Evolutionary conservation across 2,113 vertebrate species (phyloP), one percentile per base, ranked within the genome.

Genomic region (Loxodonta africana): DNA sequence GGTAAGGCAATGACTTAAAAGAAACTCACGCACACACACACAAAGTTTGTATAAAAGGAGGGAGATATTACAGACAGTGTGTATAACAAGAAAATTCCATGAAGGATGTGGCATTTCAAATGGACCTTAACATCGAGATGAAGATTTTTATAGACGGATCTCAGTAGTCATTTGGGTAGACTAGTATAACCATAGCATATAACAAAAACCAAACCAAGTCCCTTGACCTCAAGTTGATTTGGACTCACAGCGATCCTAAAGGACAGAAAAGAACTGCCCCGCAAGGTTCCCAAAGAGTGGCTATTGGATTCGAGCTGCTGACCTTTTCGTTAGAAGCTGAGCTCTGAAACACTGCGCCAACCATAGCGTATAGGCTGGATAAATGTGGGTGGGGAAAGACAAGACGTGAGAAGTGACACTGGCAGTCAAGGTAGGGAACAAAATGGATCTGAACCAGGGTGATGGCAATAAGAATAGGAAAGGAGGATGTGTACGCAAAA

Each of bases 101-200:
- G 3, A 69, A 60, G 12, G 20, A 83, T 91, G 23, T 88, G 33
- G 33, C 7, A 86, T 96, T 88, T 94, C n/a, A 74, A 82, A 91
- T 91, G 86, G 30, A 74, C 3, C 41, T 62, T 86, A n/a, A 80
- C 28, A 7, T 30, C 10, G 41, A 86, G 37, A 88, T 80, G 78
- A 46, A 8, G n/a, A 57, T 95, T 95, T 83, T 33, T 89, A 2
- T 14, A 84, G n/a, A 12, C 28, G 78, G 18, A 88, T 25, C 67
- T 96, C 30, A 46, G 25, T 25, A 62, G 53, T 63, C 28, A 5
- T 92, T 93, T 44, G 7, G 17, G 14, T n/a, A 86, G n/a, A 76
- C 2, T 37, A 37, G n/a, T 85, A 12, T 93, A 46, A 74, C 41
- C 12, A 48, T 65, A 77, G 37, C 30, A 26, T 78, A 3, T 44